Evolutionary conservation across 2,113 vertebrate species (phyloP).

Genomic region (Odocoileus hemionus): DNA sequence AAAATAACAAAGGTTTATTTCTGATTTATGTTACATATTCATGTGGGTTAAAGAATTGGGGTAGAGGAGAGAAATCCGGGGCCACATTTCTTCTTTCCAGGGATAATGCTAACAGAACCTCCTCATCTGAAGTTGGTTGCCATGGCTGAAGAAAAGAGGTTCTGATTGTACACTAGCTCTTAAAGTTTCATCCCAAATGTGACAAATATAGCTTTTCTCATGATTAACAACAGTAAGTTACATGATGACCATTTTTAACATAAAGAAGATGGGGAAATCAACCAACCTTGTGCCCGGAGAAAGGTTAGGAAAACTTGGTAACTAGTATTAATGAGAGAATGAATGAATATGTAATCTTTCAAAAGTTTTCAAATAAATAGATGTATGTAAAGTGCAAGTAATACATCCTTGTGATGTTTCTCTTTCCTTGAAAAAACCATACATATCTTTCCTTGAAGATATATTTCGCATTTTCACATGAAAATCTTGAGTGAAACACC

Average conservation of each 20-base stretch:
- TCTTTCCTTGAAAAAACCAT: neutral
- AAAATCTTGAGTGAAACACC: neutral
- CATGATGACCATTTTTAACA: neutral
- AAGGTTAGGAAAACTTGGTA: neutral
- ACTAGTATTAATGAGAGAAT: neutral
- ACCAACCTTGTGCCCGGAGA: neutral
- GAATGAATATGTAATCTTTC: neutral
- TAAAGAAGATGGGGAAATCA: neutral
- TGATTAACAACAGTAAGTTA: neutral
- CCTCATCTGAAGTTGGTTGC: neutral
- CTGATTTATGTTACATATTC: neutral
- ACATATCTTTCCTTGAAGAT: neutral
- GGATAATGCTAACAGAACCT: neutral
- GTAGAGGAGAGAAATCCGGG: neutral
- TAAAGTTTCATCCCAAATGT: neutral
- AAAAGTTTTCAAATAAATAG: neutral
- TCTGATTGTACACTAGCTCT: neutral
- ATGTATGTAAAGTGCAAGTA: neutral
- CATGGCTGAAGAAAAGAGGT: neutral
- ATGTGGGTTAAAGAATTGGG: neutral
- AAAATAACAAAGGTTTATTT: neutral
- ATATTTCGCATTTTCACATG: neutral
- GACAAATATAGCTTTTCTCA: neutral
- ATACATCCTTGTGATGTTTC: neutral
- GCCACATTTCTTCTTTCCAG: neutral